Conservation (phyloP, 2,888 invertebrate genomes). For the Cheilosia pagana region DNA sequence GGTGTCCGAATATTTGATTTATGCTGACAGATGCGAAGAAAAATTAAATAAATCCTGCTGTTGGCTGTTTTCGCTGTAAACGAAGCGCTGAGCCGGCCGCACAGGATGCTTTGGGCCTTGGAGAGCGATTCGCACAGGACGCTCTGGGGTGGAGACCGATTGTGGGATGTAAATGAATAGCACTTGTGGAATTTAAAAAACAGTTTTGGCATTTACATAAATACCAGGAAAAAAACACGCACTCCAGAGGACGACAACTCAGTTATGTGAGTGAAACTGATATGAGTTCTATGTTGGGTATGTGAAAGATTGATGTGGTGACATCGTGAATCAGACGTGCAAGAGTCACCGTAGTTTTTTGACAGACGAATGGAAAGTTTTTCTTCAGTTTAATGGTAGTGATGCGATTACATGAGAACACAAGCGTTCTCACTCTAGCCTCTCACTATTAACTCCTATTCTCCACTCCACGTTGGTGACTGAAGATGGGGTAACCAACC, state of each 20-base stretch:
- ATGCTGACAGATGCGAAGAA: constrained; percentile 64
- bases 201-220: constrained; percentile 11
- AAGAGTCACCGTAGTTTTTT: too few relatives aligned
- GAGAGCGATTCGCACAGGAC: neutral
- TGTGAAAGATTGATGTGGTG: neutral
- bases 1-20: constrained; percentile 73
- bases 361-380: too few relatives aligned
- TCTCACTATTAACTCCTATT: too few relatives aligned
- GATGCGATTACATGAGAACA: too few relatives aligned
- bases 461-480: too few relatives aligned
- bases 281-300: neutral
- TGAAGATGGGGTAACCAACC: too few relatives aligned
- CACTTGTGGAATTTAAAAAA: constrained; percentile 28
- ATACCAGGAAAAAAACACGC: neutral
- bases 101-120: neutral
- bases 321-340: too few relatives aligned
- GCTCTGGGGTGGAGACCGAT: constrained; percentile 6
- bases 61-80: constrained; percentile 12
- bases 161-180: constrained; percentile 2
- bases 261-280: constrained; percentile 12
- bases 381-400: too few relatives aligned
- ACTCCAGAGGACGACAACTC: neutral
- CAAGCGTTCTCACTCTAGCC: too few relatives aligned
- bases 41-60: constrained; percentile 67
- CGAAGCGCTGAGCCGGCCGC: neutral